phyloP scores from a whole-genome alignment of 2,797 vertebrate species.

The Potorous gilbertii region DNA sequence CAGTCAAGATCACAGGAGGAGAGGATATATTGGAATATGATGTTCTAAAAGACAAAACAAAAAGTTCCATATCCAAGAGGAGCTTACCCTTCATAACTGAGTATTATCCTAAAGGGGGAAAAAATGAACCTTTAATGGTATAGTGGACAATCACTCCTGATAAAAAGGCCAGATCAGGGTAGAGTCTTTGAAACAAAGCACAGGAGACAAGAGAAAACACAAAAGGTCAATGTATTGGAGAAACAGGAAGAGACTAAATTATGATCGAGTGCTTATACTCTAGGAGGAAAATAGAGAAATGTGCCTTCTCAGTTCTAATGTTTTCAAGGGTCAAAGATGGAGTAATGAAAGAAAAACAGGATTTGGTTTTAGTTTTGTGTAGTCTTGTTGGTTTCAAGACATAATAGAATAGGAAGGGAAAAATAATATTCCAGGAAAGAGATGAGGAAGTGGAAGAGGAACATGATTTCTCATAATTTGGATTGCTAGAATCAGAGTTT shows the following conservation, averaged over 20 bases:
- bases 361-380: background rate
- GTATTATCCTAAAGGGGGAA: background rate
- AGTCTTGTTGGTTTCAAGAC: background rate
- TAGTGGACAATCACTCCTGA: background rate
- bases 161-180: background rate
- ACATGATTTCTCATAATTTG: background rate
- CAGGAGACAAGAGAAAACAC: background rate
- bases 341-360: background rate
- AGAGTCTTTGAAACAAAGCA: background rate
- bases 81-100: background rate
- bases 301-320: background rate
- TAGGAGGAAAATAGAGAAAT: background rate
- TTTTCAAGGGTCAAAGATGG: background rate
- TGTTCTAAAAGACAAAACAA: background rate
- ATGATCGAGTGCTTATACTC: background rate
- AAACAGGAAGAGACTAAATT: background rate
- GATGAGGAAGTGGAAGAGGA: background rate
- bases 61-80: background rate
- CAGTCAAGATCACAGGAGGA: background rate
- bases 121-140: background rate
- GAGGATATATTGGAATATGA: background rate
- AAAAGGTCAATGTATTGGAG: background rate
- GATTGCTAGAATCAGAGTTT: background rate
- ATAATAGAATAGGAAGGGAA: background rate
- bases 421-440: background rate